Evolutionary conservation across 2,113 vertebrate species (phyloP).

Genomic region (Anoura caudifer): DNA sequence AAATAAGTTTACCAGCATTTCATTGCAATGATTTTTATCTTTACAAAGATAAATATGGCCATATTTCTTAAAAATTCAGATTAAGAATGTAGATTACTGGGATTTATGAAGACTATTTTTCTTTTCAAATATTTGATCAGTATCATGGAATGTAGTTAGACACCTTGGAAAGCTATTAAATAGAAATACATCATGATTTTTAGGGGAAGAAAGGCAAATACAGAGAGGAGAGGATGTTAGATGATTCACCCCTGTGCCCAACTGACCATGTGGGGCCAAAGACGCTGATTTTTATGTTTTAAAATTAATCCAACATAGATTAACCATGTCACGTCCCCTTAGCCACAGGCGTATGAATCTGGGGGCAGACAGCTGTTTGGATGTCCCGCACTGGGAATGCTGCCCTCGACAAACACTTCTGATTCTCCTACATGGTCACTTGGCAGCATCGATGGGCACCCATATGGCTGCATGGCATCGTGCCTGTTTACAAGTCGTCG

Average conservation of each 20-base stretch:
- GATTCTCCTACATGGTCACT: constrained; percentile 83
- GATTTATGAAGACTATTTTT: constrained; percentile 68
- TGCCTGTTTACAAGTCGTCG: constrained; percentile 71
- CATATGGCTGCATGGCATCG: constrained; percentile 82
- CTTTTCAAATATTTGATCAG: constrained; percentile 67
- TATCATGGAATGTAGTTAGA: constrained; percentile 52
- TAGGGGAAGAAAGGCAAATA: constrained; percentile 12
- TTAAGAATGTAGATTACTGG: constrained; percentile 47
- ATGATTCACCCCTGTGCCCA: not conserved
- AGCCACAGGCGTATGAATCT: constrained; percentile 78
- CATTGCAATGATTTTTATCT: constrained; percentile 57
- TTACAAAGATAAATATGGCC: constrained; percentile 66
- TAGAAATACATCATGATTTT: constrained; percentile 49
- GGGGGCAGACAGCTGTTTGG: constrained; percentile 82
- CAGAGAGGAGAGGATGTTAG: not conserved
- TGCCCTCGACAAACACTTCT: constrained; percentile 82
- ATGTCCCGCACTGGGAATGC: constrained; percentile 78
- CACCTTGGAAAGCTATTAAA: constrained; percentile 39
- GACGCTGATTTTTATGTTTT: constrained; percentile 73
- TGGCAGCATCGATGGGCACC: constrained; percentile 71
- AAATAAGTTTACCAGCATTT: constrained; percentile 49
- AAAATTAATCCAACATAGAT: constrained; percentile 75
- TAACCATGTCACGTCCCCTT: constrained; percentile 79
- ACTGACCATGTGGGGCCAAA: constrained; percentile 50
- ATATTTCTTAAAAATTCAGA: constrained; percentile 65